Base-by-base conservation (phyloP, 2,797 vertebrate species). In the Chaenodraco wilsoni region DNA sequence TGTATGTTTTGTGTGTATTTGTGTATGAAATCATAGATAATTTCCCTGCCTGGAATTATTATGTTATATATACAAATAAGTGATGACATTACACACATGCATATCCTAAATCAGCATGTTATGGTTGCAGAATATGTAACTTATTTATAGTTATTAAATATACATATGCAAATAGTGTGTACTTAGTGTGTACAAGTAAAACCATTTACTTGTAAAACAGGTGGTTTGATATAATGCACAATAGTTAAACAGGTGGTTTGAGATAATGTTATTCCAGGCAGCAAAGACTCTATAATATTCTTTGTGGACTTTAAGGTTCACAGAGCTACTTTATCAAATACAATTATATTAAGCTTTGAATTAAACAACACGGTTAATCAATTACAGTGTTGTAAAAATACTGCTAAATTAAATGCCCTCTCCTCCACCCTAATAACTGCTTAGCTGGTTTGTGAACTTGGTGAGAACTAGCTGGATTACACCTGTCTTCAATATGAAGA, bases 241-340 rank as follows among this genome's bases (percentile, higher is more conserved):
- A 27, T 27, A 27, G 27, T 27, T 33, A 6, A 12, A 51, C 65
- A 45, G 3, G 46, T 41, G 2, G 48, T 41, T 41, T 1, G 48
- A 46, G n/a, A 49, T 16, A 17, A 33, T 27, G 27, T 27, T 27
- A 27, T 27, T 1, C 23, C 6, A 6, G 33, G 27, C 27, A 27
- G 27, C 27, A 27, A 27, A 27, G 27, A 27, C 27, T 27, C 27
- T 27, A 27, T 27, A 27, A 27, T 27, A 27, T 27, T 12, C 8
- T 64, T 16, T 17, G 17, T 6, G 1, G 23, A 51, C 60, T 21
- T 69, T 65, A 69, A 68, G 21, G 54, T 67, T 43, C 33, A 49
- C 10, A 3, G 9, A 16, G 14, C 21, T 5, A 14, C 5, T 43
- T 19, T 31, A 49, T 60, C 4, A 37, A 19, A 13, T 1, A 15